Percentiles rank a stretch among this genome's conserved stretches.
These are phyloP conservation scores for Taphrorychus bicolor DNA, from an alignment of 2,888 invertebrate genomes.

Conservation along the genomic window DNA sequence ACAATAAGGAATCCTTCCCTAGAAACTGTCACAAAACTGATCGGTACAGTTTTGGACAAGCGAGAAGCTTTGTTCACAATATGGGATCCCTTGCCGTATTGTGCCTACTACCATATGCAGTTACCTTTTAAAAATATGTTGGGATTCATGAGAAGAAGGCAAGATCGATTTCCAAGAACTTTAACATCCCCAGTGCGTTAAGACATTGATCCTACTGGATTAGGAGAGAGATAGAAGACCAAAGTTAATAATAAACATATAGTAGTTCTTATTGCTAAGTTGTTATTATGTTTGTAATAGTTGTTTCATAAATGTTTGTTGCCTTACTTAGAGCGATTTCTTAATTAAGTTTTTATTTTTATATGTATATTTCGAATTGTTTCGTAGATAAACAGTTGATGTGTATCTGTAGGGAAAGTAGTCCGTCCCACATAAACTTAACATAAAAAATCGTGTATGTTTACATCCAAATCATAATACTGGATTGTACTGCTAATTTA, in stretches of 20 bases:
- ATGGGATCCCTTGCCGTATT: conserved; percentile 88
- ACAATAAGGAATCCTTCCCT: conserved; percentile 61
- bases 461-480: neutral
- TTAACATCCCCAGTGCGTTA: conserved; percentile 57
- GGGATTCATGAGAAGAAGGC: conserved; percentile 63
- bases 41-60: conserved; percentile 76
- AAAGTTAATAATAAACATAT: too few species aligned
- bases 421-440: conserved; percentile 17
- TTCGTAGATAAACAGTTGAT: neutral
- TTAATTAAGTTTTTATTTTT: neutral
- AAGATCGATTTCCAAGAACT: conserved; percentile 56
- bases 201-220: conserved; percentile 39
- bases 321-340: neutral
- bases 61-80: conserved; percentile 81
- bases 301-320: neutral
- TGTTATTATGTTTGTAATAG: neutral
- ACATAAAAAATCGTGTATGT: conserved; percentile 9
- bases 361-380: too few species aligned
- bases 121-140: conserved; percentile 70
- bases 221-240: conserved; percentile 35
- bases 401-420: conserved; percentile 2
- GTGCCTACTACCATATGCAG: conserved; percentile 84
- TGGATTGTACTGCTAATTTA: neutral
- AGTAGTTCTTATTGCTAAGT: conserved; percentile 6
- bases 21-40: conserved; percentile 65